These are phyloP conservation scores for Phymanthus crucifer DNA, from an alignment of 92 coral and sea anemone genomes.

Conservation along the genomic window DNA sequence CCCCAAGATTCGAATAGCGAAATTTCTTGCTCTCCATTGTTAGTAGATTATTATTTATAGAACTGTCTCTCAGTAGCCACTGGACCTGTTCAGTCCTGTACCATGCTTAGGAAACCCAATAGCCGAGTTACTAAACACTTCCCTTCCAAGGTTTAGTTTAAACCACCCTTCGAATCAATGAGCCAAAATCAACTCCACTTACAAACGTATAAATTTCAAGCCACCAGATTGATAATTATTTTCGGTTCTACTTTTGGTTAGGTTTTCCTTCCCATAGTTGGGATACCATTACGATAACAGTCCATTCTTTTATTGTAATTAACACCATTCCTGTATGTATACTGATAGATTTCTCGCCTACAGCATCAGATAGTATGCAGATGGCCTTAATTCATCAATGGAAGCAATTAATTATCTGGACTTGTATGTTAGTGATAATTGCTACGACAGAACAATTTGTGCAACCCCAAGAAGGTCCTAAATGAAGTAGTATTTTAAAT, in stretches of 20 bases:
- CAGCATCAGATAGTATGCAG: neutral
- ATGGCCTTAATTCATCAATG: neutral
- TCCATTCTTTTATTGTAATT: neutral
- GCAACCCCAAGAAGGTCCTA: neutral
- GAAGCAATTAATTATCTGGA: slow-evolving; percentile 1
- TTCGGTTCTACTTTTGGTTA: neutral
- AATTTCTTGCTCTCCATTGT: neutral
- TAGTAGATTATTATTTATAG: slow-evolving; percentile 1
- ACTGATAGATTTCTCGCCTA: neutral
- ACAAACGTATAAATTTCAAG: neutral
- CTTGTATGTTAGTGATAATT: neutral
- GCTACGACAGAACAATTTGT: neutral
- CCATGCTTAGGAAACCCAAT: neutral
- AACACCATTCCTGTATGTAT: neutral
- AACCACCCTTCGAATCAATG: neutral
- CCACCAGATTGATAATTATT: neutral
- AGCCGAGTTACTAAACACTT: neutral
- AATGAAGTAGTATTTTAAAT: neutral
- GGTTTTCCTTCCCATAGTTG: neutral
- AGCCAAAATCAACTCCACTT: too few relatives aligned
- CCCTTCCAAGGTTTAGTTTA: neutral
- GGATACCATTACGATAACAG: neutral
- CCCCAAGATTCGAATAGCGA: neutral
- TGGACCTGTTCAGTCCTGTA: slow-evolving; percentile 3
- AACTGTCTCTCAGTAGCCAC: neutral